phyloP scores from a whole-genome alignment of 2,888 invertebrate genomes.

The Poecilus cupreus region DNA sequence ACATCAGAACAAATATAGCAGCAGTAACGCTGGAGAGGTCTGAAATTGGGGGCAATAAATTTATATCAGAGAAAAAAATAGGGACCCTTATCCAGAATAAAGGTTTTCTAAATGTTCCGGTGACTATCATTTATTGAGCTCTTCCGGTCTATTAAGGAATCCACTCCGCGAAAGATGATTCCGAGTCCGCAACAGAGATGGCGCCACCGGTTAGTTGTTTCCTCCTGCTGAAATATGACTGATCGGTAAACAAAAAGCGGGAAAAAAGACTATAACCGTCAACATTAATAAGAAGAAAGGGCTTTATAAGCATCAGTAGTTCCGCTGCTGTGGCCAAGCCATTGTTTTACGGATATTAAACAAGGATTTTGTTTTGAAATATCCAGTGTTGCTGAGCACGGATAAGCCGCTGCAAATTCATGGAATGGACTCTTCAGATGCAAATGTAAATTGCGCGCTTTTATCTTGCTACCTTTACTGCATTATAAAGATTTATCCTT shows the following conservation, averaged over 20 bases:
- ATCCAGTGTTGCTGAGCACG: not conserved
- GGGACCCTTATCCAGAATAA: not conserved
- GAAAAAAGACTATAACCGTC: conserved; percentile 1
- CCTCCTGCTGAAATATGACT: conserved; percentile 28
- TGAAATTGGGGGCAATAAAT: conserved; percentile 20
- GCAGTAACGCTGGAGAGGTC: not conserved
- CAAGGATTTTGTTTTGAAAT: not conserved
- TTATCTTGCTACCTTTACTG: not conserved
- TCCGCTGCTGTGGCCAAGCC: not conserved
- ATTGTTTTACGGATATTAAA: conserved; percentile 24
- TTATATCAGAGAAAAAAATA: conserved; percentile 22
- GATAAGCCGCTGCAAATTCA: not conserved
- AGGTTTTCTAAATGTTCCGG: conserved; percentile 19
- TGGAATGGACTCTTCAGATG: not conserved
- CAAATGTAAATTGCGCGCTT: not conserved
- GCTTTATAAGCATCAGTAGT: conserved; percentile 11
- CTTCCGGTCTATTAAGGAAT: conserved; percentile 37
- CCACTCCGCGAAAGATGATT: not conserved
- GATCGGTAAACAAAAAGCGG: conserved; percentile 34
- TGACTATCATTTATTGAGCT: conserved; percentile 23
- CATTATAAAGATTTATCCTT: not conserved
- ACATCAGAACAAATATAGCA: not conserved
- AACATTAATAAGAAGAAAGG: conserved; percentile 7
- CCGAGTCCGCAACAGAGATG: not conserved
- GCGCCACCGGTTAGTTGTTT: not conserved